Conservation (phyloP, 2,888 invertebrate species). For the Diachrysia chrysitis region DNA sequence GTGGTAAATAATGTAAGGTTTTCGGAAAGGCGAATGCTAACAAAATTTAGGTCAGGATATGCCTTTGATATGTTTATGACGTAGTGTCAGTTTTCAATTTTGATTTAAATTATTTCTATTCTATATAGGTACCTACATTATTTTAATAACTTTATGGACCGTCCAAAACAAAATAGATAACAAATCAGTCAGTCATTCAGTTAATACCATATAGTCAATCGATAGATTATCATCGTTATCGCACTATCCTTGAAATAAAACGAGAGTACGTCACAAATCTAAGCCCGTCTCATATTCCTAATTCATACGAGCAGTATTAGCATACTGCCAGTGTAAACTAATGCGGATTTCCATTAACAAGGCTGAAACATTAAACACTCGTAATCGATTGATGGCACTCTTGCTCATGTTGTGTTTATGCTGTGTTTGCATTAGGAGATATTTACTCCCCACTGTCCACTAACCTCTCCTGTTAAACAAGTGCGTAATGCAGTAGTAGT, state of each 20-base stretch:
- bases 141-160: neutral
- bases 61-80: neutral
- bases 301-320: slow-evolving; percentile 17
- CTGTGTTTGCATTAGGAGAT: slow-evolving; percentile 12
- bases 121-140: neutral
- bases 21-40: neutral
- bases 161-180: neutral
- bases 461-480: neutral
- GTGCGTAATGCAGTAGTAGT: too few relatives aligned
- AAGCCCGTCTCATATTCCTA: neutral
- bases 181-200: slow-evolving; percentile 2
- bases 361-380: slow-evolving; percentile 34
- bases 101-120: neutral
- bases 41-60: slow-evolving; percentile 9
- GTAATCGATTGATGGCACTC: slow-evolving; percentile 34
- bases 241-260: neutral
- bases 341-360: slow-evolving; percentile 30
- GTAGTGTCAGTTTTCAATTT: neutral
- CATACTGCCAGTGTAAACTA: slow-evolving; percentile 37
- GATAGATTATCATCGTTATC: neutral
- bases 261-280: neutral
- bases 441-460: slow-evolving; percentile 10
- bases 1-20: slow-evolving; percentile 13
- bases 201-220: neutral
- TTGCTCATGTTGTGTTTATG: slow-evolving; percentile 13